These are phyloP conservation scores for Mimachlamys varia DNA, from an alignment of 2,888 invertebrate genomes.

Conservation along the genomic window DNA sequence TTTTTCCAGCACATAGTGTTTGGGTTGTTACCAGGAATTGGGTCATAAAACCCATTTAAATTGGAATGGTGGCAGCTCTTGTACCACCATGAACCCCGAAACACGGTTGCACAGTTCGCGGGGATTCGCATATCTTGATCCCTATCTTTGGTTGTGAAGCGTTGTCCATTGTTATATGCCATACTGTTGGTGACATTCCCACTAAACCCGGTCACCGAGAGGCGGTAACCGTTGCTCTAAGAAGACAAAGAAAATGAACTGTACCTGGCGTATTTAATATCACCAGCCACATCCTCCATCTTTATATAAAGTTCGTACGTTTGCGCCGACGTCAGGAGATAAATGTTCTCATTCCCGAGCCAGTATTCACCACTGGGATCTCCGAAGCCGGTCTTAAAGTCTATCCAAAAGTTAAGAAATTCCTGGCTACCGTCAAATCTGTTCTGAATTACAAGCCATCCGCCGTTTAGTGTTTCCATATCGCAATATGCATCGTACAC, in stretches of 20 bases:
- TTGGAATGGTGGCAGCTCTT: background rate
- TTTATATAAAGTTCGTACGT: background rate
- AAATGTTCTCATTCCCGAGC: background rate
- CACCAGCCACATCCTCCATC: background rate
- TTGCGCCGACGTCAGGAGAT: background rate
- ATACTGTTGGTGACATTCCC: background rate
- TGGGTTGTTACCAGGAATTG: background rate
- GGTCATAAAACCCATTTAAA: background rate
- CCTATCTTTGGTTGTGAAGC: background rate
- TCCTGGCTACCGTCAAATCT: constrained; percentile 15
- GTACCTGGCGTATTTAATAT: background rate
- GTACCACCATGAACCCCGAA: background rate
- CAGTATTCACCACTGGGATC: background rate
- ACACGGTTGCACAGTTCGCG: background rate
- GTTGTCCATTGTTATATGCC: background rate
- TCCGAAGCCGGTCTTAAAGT: background rate
- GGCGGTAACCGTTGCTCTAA: background rate
- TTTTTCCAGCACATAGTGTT: constrained; percentile 10
- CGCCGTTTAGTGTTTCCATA: background rate
- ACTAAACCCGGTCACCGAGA: background rate
- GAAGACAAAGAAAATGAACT: background rate
- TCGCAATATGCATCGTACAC: background rate
- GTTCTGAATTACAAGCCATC: background rate
- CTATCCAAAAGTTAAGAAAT: background rate
- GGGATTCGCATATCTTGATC: background rate